A percentile compares a stretch with the other conserved stretches of the same genome.
These are phyloP conservation scores for Cetonia aurata DNA, from an alignment of 2,888 invertebrate genomes.

Conservation along the genomic window DNA sequence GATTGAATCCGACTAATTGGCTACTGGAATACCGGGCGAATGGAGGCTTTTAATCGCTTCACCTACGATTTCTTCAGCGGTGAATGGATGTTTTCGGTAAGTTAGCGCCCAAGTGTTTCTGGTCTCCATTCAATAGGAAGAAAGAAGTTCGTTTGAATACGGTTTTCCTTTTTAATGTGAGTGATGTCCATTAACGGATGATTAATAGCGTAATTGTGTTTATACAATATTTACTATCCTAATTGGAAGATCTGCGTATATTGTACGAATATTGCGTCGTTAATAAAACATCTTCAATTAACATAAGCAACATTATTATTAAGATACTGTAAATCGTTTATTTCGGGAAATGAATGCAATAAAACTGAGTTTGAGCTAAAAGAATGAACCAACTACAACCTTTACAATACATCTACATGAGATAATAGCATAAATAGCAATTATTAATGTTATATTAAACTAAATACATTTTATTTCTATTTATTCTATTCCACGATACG, in stretches of 20 bases:
- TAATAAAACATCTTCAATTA: slow-evolving; percentile 16
- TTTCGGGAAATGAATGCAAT: too few species aligned
- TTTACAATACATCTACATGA: too few species aligned
- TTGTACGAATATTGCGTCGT: slow-evolving; percentile 5
- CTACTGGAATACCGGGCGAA: slow-evolving; percentile 51
- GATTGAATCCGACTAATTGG: slow-evolving; percentile 55
- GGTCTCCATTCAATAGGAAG: slow-evolving; percentile 21
- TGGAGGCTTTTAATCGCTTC: slow-evolving; percentile 43
- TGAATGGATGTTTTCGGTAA: slow-evolving; percentile 44
- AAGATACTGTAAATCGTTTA: background rate
- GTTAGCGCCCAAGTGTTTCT: slow-evolving; percentile 44
- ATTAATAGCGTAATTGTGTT: slow-evolving; percentile 39
- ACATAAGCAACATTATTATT: background rate
- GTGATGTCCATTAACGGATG: slow-evolving; percentile 42
- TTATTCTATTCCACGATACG: background rate
- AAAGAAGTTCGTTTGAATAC: slow-evolving; percentile 27
- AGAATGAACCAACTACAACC: too few species aligned
- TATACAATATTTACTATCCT: slow-evolving; percentile 26
- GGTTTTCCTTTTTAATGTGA: slow-evolving; percentile 14
- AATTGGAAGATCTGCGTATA: background rate
- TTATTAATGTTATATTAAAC: too few species aligned
- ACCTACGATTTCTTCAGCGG: slow-evolving; percentile 42
- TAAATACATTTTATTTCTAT: background rate
- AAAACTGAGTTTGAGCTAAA: too few species aligned
- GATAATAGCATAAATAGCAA: too few species aligned